Percentiles rank a stretch among this genome's conserved stretches.
Evolutionary conservation across 2,797 vertebrate species (phyloP).

Genomic region (Euthynnus affinis): DNA sequence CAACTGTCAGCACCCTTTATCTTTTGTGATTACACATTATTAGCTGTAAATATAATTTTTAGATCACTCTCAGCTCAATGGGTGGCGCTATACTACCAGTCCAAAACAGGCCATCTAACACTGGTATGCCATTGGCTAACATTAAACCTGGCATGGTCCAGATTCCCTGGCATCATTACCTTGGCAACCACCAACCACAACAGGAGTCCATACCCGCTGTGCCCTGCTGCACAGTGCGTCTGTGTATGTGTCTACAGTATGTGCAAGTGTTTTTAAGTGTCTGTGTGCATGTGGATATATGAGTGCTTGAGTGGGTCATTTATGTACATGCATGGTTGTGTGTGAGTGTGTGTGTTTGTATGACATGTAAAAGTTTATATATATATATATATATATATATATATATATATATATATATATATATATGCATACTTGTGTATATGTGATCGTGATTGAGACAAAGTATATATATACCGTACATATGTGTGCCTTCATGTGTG

Average conservation of each 20-base stretch:
- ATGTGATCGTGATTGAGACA: not conserved
- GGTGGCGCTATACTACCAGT: conserved; percentile 51
- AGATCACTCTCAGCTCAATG: conserved; percentile 23
- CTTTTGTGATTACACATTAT: not conserved
- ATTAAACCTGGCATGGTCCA: conserved; percentile 71
- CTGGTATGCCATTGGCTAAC: conserved; percentile 68
- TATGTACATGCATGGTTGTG: conserved; percentile 20
- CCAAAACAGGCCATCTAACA: conserved; percentile 20
- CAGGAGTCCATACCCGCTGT: conserved; percentile 74
- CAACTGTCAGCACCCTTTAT: not conserved
- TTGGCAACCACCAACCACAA: conserved; percentile 72
- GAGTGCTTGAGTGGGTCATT: conserved; percentile 17
- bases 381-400: not conserved
- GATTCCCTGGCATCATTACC: conserved; percentile 73
- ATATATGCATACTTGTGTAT: not conserved
- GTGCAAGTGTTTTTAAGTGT: conserved; percentile 4
- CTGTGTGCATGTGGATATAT: conserved; percentile 33
- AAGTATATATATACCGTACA: not conserved
- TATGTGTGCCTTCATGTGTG: conserved; percentile 1
- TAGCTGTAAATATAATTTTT: not conserved
- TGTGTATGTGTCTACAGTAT: conserved; percentile 39
- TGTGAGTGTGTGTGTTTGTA: not conserved
- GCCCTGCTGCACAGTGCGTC: conserved; percentile 74
- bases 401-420: too few species aligned
- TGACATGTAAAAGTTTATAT: not conserved